phyloP scores from a whole-genome alignment of 2,888 invertebrate species.

The Luperina nickerlii region DNA sequence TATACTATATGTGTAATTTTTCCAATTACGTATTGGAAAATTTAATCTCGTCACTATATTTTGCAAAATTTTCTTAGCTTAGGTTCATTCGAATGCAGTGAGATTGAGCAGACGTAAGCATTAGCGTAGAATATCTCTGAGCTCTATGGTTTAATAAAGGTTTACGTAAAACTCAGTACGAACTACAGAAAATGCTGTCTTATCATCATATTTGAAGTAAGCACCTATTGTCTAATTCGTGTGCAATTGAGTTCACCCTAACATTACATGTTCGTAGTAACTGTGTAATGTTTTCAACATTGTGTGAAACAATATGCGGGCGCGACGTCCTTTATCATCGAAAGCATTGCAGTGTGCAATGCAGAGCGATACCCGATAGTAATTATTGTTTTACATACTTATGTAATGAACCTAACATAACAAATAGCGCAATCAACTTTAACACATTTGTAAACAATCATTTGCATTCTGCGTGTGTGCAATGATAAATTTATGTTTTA shows the following conservation, averaged over 20 bases:
- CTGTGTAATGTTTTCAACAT: conserved; percentile 62
- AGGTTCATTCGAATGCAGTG: neutral
- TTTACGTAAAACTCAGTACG: conserved; percentile 1
- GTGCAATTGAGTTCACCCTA: conserved; percentile 55
- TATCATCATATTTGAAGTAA: conserved; percentile 30
- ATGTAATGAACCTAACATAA: conserved; percentile 73
- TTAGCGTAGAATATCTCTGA: neutral
- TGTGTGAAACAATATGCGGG: conserved; percentile 74
- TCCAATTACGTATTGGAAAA: neutral
- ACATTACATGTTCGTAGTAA: conserved; percentile 54
- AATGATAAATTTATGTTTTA: conserved; percentile 34
- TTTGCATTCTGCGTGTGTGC: conserved; percentile 27
- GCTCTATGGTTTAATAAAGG: neutral
- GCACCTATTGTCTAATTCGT: conserved; percentile 53
- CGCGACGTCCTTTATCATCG: conserved; percentile 73
- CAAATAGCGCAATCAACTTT: conserved; percentile 63
- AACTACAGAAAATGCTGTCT: conserved; percentile 24
- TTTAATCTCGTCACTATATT: neutral
- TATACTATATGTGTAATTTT: conserved; percentile 8
- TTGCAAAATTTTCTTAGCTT: conserved; percentile 3
- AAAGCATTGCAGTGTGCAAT: conserved; percentile 73
- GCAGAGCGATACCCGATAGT: conserved; percentile 77
- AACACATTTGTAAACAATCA: conserved; percentile 51
- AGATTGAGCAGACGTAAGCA: conserved; percentile 6
- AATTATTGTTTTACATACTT: conserved; percentile 78